Evolutionary conservation across 2,797 vertebrate genomes (phyloP).

Genomic region (Sphaeramia orbicularis): DNA sequence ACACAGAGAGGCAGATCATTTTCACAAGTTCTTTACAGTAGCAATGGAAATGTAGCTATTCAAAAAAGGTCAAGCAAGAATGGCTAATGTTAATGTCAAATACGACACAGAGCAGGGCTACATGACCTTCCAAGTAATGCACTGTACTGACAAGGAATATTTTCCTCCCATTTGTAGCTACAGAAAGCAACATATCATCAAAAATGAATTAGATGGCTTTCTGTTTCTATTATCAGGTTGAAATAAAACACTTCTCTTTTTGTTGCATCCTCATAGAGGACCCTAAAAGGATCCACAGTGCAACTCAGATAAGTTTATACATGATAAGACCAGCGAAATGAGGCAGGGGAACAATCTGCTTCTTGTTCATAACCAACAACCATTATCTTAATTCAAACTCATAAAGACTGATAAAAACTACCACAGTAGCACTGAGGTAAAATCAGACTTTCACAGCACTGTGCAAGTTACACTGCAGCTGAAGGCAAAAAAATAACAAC

Average conservation of each 20-base stretch:
- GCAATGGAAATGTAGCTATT: constrained; percentile 18
- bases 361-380: constrained; percentile 6
- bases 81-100: constrained; percentile 3
- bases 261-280: neutral
- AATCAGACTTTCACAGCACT: constrained; percentile 30
- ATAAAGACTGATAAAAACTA: constrained; percentile 9
- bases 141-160: neutral
- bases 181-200: neutral
- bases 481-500: constrained; percentile 47
- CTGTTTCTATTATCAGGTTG: neutral
- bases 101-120: neutral
- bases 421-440: constrained; percentile 39
- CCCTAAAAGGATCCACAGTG: constrained; percentile 1
- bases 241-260: neutral
- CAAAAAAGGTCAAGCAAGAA: constrained; percentile 4
- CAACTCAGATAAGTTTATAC: constrained; percentile 18
- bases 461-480: constrained; percentile 48
- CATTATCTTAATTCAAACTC: constrained; percentile 15
- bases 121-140: neutral
- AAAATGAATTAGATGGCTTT: neutral
- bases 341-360: constrained; percentile 1
- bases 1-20: constrained; percentile 19
- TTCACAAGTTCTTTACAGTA: constrained; percentile 16
- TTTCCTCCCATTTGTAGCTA: neutral
- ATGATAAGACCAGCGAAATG: constrained; percentile 13